Conservation (phyloP, 2,888 invertebrate species). For the Eucera pruinosa region DNA sequence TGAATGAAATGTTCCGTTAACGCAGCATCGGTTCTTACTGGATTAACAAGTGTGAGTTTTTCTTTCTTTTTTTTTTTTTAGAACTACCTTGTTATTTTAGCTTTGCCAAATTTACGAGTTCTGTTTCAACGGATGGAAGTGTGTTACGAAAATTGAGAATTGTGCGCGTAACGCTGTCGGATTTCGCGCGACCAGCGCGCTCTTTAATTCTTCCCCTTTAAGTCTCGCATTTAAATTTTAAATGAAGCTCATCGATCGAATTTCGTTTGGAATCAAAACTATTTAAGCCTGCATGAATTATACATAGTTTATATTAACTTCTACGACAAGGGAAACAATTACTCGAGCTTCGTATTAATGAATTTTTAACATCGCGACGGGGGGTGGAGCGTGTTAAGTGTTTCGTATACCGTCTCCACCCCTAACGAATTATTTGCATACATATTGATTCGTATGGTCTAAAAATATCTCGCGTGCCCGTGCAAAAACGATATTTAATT, state of each 20-base stretch:
- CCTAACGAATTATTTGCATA: slow-evolving; percentile 12
- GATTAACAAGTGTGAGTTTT: not conserved
- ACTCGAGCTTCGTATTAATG: slow-evolving; percentile 50
- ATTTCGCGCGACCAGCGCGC: slow-evolving; percentile 5
- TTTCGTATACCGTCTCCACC: not conserved
- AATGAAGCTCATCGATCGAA: slow-evolving; percentile 66
- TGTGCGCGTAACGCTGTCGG: not conserved
- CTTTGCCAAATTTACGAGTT: not conserved
- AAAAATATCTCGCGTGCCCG: not conserved
- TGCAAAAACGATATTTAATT: too few species aligned
- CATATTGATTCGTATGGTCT: not conserved
- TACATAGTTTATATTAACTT: slow-evolving; percentile 66
- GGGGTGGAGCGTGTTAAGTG: slow-evolving; percentile 1
- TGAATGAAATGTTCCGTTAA: too few species aligned
- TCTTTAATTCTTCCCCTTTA: slow-evolving; percentile 56
- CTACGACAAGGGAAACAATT: slow-evolving; percentile 53
- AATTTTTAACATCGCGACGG: slow-evolving; percentile 45
- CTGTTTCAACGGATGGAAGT: not conserved
- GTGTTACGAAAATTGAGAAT: slow-evolving; percentile 15
- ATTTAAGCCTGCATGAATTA: slow-evolving; percentile 70
- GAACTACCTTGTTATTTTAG: not conserved
- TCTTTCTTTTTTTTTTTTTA: not conserved
- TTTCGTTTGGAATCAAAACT: slow-evolving; percentile 65
- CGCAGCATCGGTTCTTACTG: too few species aligned
- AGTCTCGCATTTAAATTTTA: slow-evolving; percentile 68